A percentile compares a stretch with the other conserved stretches of the same genome.
phyloP scores from a whole-genome alignment of 1,140 invertebrate genomes.

The Copidosoma floridanum region DNA sequence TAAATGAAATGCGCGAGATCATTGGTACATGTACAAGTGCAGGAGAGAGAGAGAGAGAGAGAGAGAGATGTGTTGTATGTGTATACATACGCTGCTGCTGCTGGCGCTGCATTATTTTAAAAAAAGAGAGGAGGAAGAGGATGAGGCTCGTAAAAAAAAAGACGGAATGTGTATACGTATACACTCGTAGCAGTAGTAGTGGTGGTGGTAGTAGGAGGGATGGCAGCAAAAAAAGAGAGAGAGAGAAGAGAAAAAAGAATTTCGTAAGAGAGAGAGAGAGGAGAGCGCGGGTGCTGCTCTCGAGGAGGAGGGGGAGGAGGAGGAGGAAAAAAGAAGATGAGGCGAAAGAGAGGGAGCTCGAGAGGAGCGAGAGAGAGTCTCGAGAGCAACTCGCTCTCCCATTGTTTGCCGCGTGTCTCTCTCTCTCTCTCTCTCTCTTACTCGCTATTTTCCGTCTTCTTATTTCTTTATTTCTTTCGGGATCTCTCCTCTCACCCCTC shows the following conservation, averaged over 20 bases:
- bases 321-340: not conserved
- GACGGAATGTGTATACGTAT: slow-evolving; percentile 25
- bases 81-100: too few relatives aligned
- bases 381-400: too few relatives aligned
- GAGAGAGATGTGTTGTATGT: too few relatives aligned
- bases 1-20: slow-evolving; percentile 15
- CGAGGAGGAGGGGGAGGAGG: slow-evolving; percentile 22
- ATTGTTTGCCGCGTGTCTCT: too few relatives aligned
- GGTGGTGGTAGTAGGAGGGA: too few relatives aligned
- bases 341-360: slow-evolving; percentile 10
- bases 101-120: too few relatives aligned
- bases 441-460: slow-evolving; percentile 13
- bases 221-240: slow-evolving; percentile 24
- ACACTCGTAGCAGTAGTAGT: too few relatives aligned
- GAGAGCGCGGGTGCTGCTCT: slow-evolving; percentile 10
- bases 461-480: slow-evolving; percentile 24
- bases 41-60: slow-evolving; percentile 27
- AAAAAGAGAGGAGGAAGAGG: slow-evolving; percentile 19
- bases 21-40: not conserved
- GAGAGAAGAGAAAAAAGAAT: slow-evolving; percentile 34
- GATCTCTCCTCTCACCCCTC: slow-evolving; percentile 9
- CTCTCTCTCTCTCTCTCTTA: slow-evolving; percentile 26
- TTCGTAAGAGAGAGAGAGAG: slow-evolving; percentile 30
- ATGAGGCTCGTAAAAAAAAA: slow-evolving; percentile 25
- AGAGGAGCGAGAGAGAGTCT: slow-evolving; percentile 25